Evolutionary conservation across 2,113 vertebrate genomes (phyloP), one percentile per base, ranked within the genome.

Genomic region (Leiothrix lutea): DNA sequence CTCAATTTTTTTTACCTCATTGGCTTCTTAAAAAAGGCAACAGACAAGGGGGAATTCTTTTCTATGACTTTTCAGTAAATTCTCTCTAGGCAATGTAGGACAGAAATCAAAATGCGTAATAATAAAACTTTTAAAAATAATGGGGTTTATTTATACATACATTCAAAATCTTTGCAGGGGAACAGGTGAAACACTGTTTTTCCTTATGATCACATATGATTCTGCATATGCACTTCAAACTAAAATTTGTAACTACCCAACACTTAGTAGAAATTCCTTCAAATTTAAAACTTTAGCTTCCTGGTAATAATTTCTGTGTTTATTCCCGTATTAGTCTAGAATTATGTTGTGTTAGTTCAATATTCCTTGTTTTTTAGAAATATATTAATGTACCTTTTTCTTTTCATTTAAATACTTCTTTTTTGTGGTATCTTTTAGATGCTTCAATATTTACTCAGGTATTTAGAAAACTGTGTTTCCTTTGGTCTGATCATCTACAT

Each of bases 31-130:
- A 42, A 45, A 61, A 61, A 51, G 5, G 6, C 9, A 75, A 48
- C 8, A 75, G 20, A 12, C 12, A 58, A 6, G 26, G 12, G 21
- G 5, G 5, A 50, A 62, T 61, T 73, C 0, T 61, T 72, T 51
- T 72, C 11, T 13, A 31, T 26, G 36, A 5, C 2, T 92, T 86
- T 67, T 85, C 35, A 67, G 14, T 56, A 79, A 58, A 69, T 53
- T 7, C 2, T 2, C 13, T 80, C 6, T n/a, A 29, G 26, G 14
- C 0, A 44, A 69, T 10, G 3, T 10, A 57, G 6, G 16, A 33
- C 24, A 67, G 80, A 90, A 84, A 53, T 44, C 2, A 65, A 85
- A 85, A 73, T 19, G 6, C 1, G 50, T 42, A 23, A 35, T 64
- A 54, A 38, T 29, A 75, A 56, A 80, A 6, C 3, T 21, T 22